phyloP scores from a whole-genome alignment of 2,888 invertebrate genomes.

The Horisme vitalbata region DNA sequence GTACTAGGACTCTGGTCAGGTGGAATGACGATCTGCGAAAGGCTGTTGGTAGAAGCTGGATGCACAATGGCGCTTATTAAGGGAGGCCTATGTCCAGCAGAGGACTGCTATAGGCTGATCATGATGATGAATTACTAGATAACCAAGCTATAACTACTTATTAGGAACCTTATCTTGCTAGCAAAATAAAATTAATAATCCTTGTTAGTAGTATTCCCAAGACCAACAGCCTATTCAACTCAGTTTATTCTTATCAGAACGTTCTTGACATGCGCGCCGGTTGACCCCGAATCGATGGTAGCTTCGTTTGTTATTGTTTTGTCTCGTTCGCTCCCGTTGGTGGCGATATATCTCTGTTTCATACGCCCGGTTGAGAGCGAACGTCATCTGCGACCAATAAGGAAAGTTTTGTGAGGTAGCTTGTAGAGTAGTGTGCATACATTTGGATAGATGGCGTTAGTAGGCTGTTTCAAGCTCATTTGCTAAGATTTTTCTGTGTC shows the following conservation, averaged over 20 bases:
- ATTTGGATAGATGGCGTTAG: conserved; percentile 65
- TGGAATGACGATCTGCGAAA: too few species aligned
- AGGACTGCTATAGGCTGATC: too few species aligned
- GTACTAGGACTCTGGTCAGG: too few species aligned
- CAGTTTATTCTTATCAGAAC: conserved; percentile 59
- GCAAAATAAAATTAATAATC: too few species aligned
- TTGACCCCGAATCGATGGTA: conserved; percentile 76
- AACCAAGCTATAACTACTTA: too few species aligned
- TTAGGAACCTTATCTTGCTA: too few species aligned
- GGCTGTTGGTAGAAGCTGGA: too few species aligned
- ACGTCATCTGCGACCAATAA: conserved; percentile 54
- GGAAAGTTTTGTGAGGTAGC: conserved; percentile 31
- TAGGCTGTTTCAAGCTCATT: conserved; percentile 17
- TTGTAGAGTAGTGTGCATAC: conserved; percentile 44
- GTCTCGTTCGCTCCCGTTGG: conserved; percentile 47
- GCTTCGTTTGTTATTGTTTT: conserved; percentile 70
- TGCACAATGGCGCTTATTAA: too few species aligned
- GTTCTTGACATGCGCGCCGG: conserved; percentile 71
- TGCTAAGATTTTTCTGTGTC: too few species aligned
- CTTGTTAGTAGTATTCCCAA: background rate
- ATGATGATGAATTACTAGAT: too few species aligned
- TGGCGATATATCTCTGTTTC: conserved; percentile 38
- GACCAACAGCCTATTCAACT: conserved; percentile 17
- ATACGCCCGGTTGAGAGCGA: conserved; percentile 45
- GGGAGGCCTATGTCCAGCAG: too few species aligned